A percentile compares a stretch with the other conserved stretches of the same genome.
Conservation (phyloP, 2,797 vertebrate genomes). For the Scarus forsteni region DNA sequence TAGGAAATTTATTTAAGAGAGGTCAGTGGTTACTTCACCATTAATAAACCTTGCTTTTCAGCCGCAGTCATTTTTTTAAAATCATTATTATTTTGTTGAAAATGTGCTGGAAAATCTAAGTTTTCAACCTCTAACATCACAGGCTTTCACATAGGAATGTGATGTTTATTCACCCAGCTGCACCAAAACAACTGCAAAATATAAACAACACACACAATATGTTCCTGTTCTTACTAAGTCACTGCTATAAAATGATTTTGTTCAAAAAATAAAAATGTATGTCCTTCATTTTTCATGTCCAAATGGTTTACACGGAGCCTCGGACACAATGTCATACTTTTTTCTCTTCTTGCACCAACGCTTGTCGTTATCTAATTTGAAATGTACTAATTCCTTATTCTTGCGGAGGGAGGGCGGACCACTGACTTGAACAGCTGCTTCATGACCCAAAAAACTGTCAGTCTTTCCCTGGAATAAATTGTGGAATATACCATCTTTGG, state of each 20-base stretch:
- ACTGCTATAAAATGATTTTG: constrained; percentile 17
- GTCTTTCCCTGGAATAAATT: constrained; percentile 95
- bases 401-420: constrained; percentile 84
- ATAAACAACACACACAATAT: constrained; percentile 41
- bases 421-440: constrained; percentile 91
- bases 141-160: constrained; percentile 41
- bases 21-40: constrained; percentile 67
- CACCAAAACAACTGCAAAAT: constrained; percentile 29
- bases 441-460: constrained; percentile 95
- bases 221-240: constrained; percentile 31
- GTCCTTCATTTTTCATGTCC: constrained; percentile 20
- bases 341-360: constrained; percentile 73
- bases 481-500: constrained; percentile 86
- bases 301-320: constrained; percentile 53
- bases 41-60: constrained; percentile 49
- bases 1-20: constrained; percentile 62
- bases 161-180: constrained; percentile 12
- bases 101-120: constrained; percentile 11
- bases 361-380: constrained; percentile 91
- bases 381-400: constrained; percentile 91
- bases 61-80: constrained; percentile 23
- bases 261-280: constrained; percentile 16
- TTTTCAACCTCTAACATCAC: constrained; percentile 43
- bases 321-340: constrained; percentile 73
- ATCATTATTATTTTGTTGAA: background rate